Base-by-base conservation (phyloP, 1,140 invertebrate genomes). In the Steinernema khuongi region DNA sequence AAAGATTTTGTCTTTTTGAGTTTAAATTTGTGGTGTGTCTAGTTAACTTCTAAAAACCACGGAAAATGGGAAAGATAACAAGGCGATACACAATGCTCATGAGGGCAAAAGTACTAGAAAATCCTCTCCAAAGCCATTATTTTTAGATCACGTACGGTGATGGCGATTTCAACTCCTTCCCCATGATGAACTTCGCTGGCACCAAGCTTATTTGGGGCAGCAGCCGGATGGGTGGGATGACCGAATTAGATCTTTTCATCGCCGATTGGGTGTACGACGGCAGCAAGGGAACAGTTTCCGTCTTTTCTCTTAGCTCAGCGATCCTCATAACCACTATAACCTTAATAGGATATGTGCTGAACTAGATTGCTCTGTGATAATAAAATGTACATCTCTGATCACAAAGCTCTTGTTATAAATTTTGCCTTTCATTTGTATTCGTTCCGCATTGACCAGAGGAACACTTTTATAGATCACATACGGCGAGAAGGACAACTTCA, bases 161-260 rank as follows among this genome's bases (percentile, higher is more conserved):
- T 19, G 67, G 69, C 11, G 41, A 70, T 29, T 80, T 80, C 72
- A 74, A 80, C 60, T 75, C 79, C n/a, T 80, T 80, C 50, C 72
- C 79, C 29, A 80, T 80, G 79, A 50, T 79, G 29, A 75, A 50
- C 26, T 80, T 78, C 28, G 73, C 73, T 33, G 79, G 79, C 17
- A 79, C 71, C 29, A 70, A 80, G n/a, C 29, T 80, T 4, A 79
- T 80, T 28, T 80, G 79, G 79, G 79, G 79, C 29, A 70, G 60
- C 28, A 78, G 41, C 28, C 29, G 77, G 18, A 29, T 68, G 30
- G 74, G 74, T 33, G 72, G 72, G 2, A 22, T n/a, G 50, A 60
- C 50, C 7, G 50, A 80, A 33, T 60, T 80, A 19, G 80, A 80
- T 67, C 30, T 80, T 1, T 80, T 80, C 69, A 71, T 80, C 30